These are phyloP conservation scores for Syngnathus floridae DNA, from an alignment of 2,113 vertebrate genomes.

Conservation along the genomic window DNA sequence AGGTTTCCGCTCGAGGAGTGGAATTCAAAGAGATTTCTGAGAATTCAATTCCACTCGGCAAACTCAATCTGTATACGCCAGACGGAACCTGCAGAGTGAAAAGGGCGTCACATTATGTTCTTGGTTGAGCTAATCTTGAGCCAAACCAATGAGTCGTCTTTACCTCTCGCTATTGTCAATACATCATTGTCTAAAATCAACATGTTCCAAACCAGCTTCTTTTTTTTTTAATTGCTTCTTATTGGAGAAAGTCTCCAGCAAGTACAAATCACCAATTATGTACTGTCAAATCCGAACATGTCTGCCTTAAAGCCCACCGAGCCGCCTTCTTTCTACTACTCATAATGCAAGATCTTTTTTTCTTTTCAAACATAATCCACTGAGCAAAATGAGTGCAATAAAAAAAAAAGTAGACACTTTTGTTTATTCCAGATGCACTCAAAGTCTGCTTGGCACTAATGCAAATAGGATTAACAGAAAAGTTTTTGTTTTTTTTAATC, in stretches of 20 bases:
- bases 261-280: constrained; percentile 52
- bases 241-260: constrained; percentile 11
- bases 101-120: neutral
- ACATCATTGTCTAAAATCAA: constrained; percentile 20
- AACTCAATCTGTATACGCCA: constrained; percentile 9
- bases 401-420: neutral
- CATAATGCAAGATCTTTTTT: neutral
- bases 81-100: neutral
- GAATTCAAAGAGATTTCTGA: constrained; percentile 39
- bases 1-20: constrained; percentile 47
- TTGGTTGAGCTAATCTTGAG: constrained; percentile 13
- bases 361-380: neutral
- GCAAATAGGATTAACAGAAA: neutral
- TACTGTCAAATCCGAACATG: neutral
- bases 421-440: neutral
- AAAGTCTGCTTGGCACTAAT: neutral
- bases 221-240: constrained; percentile 63
- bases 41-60: constrained; percentile 19
- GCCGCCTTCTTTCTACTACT: neutral
- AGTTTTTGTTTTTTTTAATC: neutral
- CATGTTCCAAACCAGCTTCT: constrained; percentile 7
- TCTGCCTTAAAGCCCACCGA: constrained; percentile 5
- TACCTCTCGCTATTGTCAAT: constrained; percentile 7
- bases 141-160: constrained; percentile 18
- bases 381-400: neutral